Evolutionary conservation across 2,113 vertebrate species (phyloP), one percentile per base, ranked within the genome.

Genomic region (Petrocephalus zakoni): DNA sequence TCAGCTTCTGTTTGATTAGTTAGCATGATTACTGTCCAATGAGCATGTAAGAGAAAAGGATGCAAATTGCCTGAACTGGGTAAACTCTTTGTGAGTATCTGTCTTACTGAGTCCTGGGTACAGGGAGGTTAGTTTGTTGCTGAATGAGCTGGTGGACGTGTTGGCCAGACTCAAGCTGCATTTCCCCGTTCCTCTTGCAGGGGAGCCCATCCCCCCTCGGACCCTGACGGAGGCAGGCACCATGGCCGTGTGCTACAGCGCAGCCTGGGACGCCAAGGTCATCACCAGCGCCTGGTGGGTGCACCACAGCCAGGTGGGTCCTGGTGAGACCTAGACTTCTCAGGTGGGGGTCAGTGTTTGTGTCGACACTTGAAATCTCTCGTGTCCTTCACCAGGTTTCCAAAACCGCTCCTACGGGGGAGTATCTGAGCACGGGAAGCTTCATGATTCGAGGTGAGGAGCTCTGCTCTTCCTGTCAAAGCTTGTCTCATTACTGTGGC

Each of bases 251-350:
- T 99, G 98, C 90, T 99, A 99, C 94, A 99, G 98, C 2, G 98
- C 97, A 4, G 98, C 98, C 75, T 99, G 98, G 98, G 98, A 99
- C 0, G 98, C 98, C 8, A 97, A 99, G 0, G 96, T 99, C 8
- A 95, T 99, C 94, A 99, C 98, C 90, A 99, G 98, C 0, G 98
- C 98, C 55, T 99, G 98, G 98, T 99, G 98, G 98, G 98, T 99
- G 91, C 95, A 97, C 92, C 97, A 99, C 93, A 96, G 97, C 93
- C 98, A 99, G 98, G 98, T 99, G 87, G 96, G 93, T 87, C 19
- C 0, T 47, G 9, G n/a, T 46, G 42, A 42, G 2, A 21, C 37
- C 22, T 21, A 8, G 2, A 4, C 13, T 21, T 37, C 10, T 42
- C n/a, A 7, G 86, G 29, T 47, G 10, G 51, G 19, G 22, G 29